phyloP scores from a whole-genome alignment of 2,113 vertebrate species.

The Lethenteron camtschaticum region DNA sequence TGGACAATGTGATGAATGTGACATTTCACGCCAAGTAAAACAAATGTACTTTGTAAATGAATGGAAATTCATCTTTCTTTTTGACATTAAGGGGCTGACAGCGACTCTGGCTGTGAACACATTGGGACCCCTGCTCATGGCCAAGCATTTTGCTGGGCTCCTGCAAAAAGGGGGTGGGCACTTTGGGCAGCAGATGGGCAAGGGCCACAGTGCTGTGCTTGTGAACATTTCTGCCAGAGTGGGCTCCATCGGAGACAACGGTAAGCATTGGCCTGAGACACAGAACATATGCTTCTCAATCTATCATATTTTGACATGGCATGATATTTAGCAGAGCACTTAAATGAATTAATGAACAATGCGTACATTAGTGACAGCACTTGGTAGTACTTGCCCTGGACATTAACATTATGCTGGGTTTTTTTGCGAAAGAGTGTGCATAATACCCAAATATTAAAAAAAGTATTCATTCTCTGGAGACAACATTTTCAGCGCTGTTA shows the following conservation, averaged over 20 bases:
- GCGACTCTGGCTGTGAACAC: constrained; percentile 21
- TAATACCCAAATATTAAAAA: too few relatives aligned
- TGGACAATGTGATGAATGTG: constrained; percentile 3
- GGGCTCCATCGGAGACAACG: constrained; percentile 24
- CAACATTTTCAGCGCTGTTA: too few relatives aligned
- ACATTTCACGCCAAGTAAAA: not conserved
- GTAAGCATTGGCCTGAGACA: constrained; percentile 11
- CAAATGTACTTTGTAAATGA: not conserved
- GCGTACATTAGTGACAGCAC: too few relatives aligned
- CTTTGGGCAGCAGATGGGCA: constrained; percentile 20
- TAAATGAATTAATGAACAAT: too few relatives aligned
- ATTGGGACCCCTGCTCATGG: constrained; percentile 23
- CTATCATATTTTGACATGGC: too few relatives aligned
- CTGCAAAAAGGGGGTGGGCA: constrained; percentile 22
- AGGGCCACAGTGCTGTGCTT: constrained; percentile 20
- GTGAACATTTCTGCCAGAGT: constrained; percentile 27
- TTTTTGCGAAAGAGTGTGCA: too few relatives aligned
- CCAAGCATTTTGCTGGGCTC: constrained; percentile 24
- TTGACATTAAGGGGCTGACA: constrained; percentile 16
- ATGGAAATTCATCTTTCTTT: not conserved
- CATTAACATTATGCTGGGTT: too few relatives aligned
- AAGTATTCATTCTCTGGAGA: too few relatives aligned
- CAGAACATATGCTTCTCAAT: too few relatives aligned
- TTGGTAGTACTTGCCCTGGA: too few relatives aligned
- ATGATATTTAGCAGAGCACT: too few relatives aligned